These are phyloP conservation scores for Drosophila gaucha DNA, from an alignment of 2,888 invertebrate genomes.

Conservation along the genomic window DNA sequence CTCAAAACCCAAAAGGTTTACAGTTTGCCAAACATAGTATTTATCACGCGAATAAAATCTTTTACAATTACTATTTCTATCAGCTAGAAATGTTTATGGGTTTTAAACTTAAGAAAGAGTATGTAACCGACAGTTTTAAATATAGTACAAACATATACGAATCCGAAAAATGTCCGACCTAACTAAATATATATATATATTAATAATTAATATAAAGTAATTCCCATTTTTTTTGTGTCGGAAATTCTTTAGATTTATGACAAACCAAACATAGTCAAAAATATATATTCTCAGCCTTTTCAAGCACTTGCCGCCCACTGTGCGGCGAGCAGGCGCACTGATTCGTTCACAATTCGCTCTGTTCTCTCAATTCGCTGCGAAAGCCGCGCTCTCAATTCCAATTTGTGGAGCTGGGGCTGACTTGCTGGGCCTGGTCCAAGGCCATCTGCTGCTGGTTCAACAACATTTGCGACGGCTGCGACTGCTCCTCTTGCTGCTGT, in stretches of 20 bases:
- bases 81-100: background rate
- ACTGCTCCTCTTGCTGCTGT: slow-evolving; percentile 25
- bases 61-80: background rate
- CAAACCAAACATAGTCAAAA: background rate
- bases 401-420: slow-evolving; percentile 64
- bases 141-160: background rate
- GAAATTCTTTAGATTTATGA: background rate
- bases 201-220: background rate
- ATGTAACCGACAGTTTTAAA: background rate
- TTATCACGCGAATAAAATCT: slow-evolving; percentile 8
- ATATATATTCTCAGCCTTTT: background rate
- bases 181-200: background rate
- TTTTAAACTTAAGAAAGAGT: background rate
- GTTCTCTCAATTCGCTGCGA: slow-evolving; percentile 17
- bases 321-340: slow-evolving; percentile 48
- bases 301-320: slow-evolving; percentile 29
- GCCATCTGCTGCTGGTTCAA: slow-evolving; percentile 76
- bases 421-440: slow-evolving; percentile 75
- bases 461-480: slow-evolving; percentile 67
- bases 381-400: slow-evolving; percentile 56
- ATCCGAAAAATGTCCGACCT: background rate
- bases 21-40: slow-evolving; percentile 1
- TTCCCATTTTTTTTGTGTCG: background rate
- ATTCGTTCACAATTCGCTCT: slow-evolving; percentile 34
- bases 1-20: background rate